Base-by-base conservation (phyloP, 2,113 vertebrate species). In the Petromus typicus region DNA sequence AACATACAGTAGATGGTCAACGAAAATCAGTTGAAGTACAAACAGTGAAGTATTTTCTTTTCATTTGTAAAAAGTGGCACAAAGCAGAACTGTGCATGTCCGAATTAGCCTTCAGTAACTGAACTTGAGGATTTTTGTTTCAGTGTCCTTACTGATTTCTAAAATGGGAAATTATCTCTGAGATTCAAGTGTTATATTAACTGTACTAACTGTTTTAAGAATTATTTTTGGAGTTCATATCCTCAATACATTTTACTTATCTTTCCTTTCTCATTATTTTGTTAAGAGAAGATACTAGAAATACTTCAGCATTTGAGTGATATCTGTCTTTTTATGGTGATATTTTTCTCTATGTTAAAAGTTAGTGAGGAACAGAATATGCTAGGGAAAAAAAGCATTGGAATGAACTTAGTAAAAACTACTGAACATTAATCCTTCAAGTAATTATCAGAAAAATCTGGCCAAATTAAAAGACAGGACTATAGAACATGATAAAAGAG, bases 311-410 rank as follows among this genome's bases (percentile, higher is more conserved):
- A 59, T 76, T 75, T 69, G 59, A 88, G 32, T 81, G 37, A 78
- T 59, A 17, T 23, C 69, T 80, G 30, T 85, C 22, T 9, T 89
- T 78, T 73, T 13, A 78, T 9, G 80, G 85, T 6, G 66, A 3
- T 56, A 40, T 86, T 91, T n/a, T 96, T 95, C 14, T 93, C 14
- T 40, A 76, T 40, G 84, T 93, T 89, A 85, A 89, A 86, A 84
- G 9, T 89, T n/a, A 71, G 40, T 61, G 9, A 96, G 37, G 22
- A 18, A 54, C 32, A 67, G 22, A 86, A 86, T 71, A 51, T 85
- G 2, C 23, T 86, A 64, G 76, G n/a, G 3, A 56, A 3, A 63
- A 14, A n/a, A 51, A 92, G 32, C 80, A 14, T 18, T 88, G 43
- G 25, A 75, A 45, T 23, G 20, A 84, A 18, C 27, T 75, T 40